phyloP scores from a whole-genome alignment of 2,113 vertebrate species.

The Perca flavescens region DNA sequence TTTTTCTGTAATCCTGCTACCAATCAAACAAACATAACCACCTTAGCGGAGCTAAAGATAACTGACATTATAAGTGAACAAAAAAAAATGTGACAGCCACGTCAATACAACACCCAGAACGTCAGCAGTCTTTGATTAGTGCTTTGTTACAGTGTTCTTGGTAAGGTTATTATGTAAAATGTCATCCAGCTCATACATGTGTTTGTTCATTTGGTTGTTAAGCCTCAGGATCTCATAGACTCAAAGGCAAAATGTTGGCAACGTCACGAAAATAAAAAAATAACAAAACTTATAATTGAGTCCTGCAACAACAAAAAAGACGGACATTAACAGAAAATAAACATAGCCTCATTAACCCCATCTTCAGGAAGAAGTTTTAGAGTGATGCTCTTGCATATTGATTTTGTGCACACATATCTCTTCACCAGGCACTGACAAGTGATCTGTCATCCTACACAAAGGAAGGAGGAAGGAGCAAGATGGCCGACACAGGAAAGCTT shows the following conservation, averaged over 20 bases:
- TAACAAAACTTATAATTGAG: neutral
- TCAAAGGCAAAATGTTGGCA: neutral
- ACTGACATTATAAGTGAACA: neutral
- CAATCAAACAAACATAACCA: no score
- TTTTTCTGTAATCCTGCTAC: no score
- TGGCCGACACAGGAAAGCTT: constrained; percentile 45
- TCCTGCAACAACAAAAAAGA: neutral
- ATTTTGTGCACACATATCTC: neutral
- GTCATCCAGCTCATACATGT: constrained; percentile 30
- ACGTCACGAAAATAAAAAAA: neutral
- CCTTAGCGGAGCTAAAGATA: neutral
- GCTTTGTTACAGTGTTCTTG: constrained; percentile 18
- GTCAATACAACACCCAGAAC: neutral
- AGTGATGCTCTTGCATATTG: neutral
- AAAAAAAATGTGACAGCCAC: neutral
- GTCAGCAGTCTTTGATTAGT: constrained; percentile 11
- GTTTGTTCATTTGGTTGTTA: constrained; percentile 1
- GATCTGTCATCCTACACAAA: neutral
- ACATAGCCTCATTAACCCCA: neutral
- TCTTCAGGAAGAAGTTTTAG: neutral
- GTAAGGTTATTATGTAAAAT: constrained; percentile 42
- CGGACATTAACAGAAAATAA: constrained; percentile 5
- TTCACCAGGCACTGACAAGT: neutral
- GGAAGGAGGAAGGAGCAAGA: constrained; percentile 20
- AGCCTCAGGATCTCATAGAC: neutral